Evolutionary conservation across 2,113 vertebrate genomes (phyloP).

Genomic region (Sorex fumeus): DNA sequence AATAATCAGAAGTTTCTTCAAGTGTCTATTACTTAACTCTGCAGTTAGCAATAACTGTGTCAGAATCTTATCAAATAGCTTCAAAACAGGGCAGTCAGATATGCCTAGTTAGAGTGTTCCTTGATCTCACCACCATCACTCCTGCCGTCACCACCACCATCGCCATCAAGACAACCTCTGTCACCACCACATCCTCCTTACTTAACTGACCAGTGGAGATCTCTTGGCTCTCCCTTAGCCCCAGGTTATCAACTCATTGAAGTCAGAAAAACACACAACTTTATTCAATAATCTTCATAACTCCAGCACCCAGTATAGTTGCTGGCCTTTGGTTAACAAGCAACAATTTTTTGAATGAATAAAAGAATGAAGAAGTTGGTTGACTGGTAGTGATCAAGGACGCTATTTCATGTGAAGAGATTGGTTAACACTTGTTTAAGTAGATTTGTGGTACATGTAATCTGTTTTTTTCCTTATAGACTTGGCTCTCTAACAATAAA

Average conservation of each 20-base stretch:
- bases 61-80: neutral
- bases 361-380: neutral
- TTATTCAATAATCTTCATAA: neutral
- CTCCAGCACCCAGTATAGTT: neutral
- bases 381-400: neutral
- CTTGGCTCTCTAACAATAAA: constrained; percentile 4
- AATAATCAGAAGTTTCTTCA: neutral
- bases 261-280: neutral
- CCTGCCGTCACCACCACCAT: neutral
- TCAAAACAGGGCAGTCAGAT: neutral
- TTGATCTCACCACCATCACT: no score
- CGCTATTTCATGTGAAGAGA: constrained; percentile 31
- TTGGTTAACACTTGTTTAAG: neutral
- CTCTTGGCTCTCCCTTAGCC: neutral
- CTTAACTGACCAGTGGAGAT: no score
- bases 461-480: neutral
- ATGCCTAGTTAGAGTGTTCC: neutral
- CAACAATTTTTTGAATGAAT: constrained; percentile 11
- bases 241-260: neutral
- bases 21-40: neutral
- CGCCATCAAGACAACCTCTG: no score
- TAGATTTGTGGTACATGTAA: neutral
- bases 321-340: neutral
- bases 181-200: neutral
- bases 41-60: neutral